Conservation (phyloP, 2,797 vertebrate species). For the Orientallactaga sibirica region DNA sequence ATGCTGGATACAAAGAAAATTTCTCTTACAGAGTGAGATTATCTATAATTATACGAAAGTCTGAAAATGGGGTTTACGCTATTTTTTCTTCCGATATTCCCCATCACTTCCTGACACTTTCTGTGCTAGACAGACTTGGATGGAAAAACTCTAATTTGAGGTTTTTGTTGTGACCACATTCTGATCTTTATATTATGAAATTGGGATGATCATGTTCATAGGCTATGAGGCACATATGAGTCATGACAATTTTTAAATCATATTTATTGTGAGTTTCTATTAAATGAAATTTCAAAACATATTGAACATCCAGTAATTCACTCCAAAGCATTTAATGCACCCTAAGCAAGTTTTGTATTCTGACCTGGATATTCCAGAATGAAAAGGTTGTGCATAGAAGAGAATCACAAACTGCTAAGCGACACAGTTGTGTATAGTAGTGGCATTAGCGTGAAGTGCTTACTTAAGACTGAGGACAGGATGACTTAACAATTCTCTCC, state of each 20-base stretch:
- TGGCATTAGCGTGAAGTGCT: background rate
- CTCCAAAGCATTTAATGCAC: background rate
- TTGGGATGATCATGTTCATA: background rate
- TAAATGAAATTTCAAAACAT: background rate
- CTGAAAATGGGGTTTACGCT: background rate
- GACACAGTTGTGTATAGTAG: background rate
- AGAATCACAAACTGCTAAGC: background rate
- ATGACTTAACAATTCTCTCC: background rate
- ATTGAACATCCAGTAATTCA: background rate
- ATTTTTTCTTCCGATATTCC: background rate
- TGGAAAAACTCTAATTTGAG: background rate
- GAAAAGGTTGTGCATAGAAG: background rate
- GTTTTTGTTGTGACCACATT: background rate
- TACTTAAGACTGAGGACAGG: background rate
- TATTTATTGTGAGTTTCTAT: background rate
- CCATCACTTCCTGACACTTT: background rate
- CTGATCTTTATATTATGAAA: background rate
- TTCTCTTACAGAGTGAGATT: background rate
- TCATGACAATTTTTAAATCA: background rate
- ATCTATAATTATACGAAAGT: conserved; percentile 4
- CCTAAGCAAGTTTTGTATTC: background rate
- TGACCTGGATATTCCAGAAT: background rate
- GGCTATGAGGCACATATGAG: background rate
- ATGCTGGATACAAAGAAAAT: background rate
- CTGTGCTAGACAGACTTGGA: background rate